These are phyloP conservation scores for Schlechtendalia chinensis DNA, from an alignment of 1,140 invertebrate genomes.

Conservation along the genomic window DNA sequence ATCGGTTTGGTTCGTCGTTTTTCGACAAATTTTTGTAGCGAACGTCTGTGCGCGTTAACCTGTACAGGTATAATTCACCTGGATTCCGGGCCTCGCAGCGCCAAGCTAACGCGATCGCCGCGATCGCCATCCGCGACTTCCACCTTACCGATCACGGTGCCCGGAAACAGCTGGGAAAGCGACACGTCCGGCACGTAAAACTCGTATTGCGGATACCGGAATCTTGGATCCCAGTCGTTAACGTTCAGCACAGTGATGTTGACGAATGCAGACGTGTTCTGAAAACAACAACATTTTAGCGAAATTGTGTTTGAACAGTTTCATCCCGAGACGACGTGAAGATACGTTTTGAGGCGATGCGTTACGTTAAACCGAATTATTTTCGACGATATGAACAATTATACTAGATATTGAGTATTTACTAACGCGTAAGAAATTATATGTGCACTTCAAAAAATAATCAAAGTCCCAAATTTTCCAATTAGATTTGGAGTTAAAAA, in stretches of 20 bases:
- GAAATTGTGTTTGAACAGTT: no score
- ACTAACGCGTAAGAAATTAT: no score
- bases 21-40: no score
- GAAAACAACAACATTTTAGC: slow-evolving; percentile 53
- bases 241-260: slow-evolving; percentile 81
- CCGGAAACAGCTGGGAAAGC: slow-evolving; percentile 55
- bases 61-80: slow-evolving; percentile 57
- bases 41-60: no score
- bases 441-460: no score
- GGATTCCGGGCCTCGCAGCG: slow-evolving; percentile 70
- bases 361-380: no score
- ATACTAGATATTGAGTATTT: no score
- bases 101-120: slow-evolving; percentile 69
- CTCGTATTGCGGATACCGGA: slow-evolving; percentile 80
- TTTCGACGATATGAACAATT: no score
- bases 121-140: slow-evolving; percentile 80
- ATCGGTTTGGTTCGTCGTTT: background rate
- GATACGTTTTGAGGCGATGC: no score
- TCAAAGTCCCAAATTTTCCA: no score
- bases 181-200: slow-evolving; percentile 65
- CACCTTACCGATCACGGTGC: slow-evolving; percentile 53
- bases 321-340: no score
- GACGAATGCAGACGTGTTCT: slow-evolving; percentile 75
- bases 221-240: slow-evolving; percentile 90
- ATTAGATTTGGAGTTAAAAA: no score